These are phyloP conservation scores for Adrianichthys oophorus DNA, from an alignment of 2,797 vertebrate species.

Conservation along the genomic window DNA sequence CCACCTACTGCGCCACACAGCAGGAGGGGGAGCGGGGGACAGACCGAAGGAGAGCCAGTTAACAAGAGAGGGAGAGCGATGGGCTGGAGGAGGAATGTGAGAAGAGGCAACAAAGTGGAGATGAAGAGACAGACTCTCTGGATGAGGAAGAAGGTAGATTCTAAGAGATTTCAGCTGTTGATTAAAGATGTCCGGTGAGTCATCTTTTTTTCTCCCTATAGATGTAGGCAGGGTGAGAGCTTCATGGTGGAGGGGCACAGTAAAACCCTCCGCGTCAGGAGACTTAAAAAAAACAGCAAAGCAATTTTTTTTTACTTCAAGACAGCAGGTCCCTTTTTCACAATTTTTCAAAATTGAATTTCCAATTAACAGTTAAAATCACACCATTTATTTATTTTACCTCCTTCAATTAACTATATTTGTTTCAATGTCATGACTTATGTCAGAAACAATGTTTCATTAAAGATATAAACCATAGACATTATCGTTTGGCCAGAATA, in stretches of 20 bases:
- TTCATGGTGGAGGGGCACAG: conserved; percentile 36
- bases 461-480: too few species aligned
- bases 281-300: conserved; percentile 2
- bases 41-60: conserved; percentile 56
- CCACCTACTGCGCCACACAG: conserved; percentile 72
- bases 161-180: conserved; percentile 40
- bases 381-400: too few species aligned
- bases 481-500: too few species aligned
- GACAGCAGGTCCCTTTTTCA: too few species aligned
- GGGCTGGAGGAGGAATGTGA: conserved; percentile 12
- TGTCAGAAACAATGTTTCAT: not conserved
- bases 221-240: conserved; percentile 38
- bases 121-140: conserved; percentile 30
- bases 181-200: conserved; percentile 66
- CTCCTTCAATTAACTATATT: too few species aligned
- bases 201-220: conserved; percentile 17
- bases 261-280: conserved; percentile 19
- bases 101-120: conserved; percentile 25
- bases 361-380: too few species aligned
- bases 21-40: conserved; percentile 48
- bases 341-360: not conserved
- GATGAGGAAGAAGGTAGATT: conserved; percentile 25
- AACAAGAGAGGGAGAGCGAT: conserved; percentile 40
- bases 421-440: conserved; percentile 1
- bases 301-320: conserved; percentile 10